Base-by-base conservation (phyloP, 2,113 vertebrate genomes). In the Oophaga pumilio region DNA sequence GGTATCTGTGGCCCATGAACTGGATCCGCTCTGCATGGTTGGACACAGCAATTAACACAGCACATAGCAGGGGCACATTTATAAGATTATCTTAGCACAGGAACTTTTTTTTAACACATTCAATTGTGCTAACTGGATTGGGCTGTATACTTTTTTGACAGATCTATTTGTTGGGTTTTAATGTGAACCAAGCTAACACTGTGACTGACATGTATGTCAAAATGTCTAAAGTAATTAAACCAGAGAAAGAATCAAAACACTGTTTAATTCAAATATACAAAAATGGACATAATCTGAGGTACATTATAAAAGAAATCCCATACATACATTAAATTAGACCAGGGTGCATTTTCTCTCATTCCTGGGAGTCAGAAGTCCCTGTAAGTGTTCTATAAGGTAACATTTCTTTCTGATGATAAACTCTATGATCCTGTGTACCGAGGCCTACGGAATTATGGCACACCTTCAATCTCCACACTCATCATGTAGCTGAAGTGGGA, bases 201-300 rank as follows among this genome's bases (percentile, higher is more conserved):
- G 33, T 43, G 33, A 43, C 33, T 43, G 33, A 56, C 14, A 59
- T 59, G 17, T 59, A 59, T 18, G 14, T 15, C 0, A 43, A 43
- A 73, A 77, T 56, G 11, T 6, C n/a, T 56, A 11, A 80, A 20
- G 26, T 15, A 83, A 76, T 24, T 84, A 59, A 88, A 14, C 17
- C 28, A 83, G 59, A 84, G 24, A 84, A 88, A 88, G 80, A 88
- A 88, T 88, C 87, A 82, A 49, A 88, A 83, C 87, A 84, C 87
- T 84, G 59, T 87, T 88, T 88, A 88, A 88, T 88, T 88, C 87
- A 83, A 88, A 88, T 88, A 88, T 88, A 88, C 87, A 88, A 88
- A 88, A 88, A 84, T 66, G 71, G 57, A 88, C 87, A 88, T 88
- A 26, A 88, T 88, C 73, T 84, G 87, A 88, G 87, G 81, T 88